A percentile compares a stretch with the other conserved stretches of the same genome.
Conservation (phyloP, 2,797 vertebrate species). For the Hypotaenidia philippensis region DNA sequence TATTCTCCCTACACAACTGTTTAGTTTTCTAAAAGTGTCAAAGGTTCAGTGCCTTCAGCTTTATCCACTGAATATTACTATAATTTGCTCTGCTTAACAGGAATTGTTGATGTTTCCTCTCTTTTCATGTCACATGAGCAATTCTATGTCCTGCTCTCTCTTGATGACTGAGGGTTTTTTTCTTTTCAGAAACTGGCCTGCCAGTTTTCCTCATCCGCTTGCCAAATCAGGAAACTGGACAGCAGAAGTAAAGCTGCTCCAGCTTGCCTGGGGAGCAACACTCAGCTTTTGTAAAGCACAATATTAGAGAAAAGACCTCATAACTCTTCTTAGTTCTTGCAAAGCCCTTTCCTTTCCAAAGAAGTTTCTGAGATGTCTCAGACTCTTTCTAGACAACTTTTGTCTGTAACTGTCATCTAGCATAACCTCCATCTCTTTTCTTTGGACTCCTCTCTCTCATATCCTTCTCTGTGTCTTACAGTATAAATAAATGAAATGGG, state of each 20-base stretch:
- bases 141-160: neutral
- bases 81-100: neutral
- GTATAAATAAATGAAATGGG: neutral
- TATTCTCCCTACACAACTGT: neutral
- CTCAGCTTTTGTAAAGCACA: neutral
- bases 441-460: neutral
- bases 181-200: neutral
- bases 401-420: neutral
- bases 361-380: neutral
- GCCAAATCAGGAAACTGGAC: neutral
- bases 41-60: neutral
- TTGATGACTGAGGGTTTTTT: neutral
- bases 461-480: neutral
- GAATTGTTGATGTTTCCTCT: neutral
- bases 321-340: neutral
- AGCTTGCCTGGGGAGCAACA: neutral
- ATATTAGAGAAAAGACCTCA: neutral
- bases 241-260: neutral
- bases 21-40: neutral
- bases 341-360: neutral
- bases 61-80: neutral
- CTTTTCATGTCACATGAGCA: neutral
- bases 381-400: neutral
- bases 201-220: neutral
- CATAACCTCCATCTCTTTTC: neutral